Percentiles rank a stretch among this genome's conserved stretches.
Evolutionary conservation across 2,888 invertebrate genomes (phyloP).

Genomic region (Ectobius pallidus): DNA sequence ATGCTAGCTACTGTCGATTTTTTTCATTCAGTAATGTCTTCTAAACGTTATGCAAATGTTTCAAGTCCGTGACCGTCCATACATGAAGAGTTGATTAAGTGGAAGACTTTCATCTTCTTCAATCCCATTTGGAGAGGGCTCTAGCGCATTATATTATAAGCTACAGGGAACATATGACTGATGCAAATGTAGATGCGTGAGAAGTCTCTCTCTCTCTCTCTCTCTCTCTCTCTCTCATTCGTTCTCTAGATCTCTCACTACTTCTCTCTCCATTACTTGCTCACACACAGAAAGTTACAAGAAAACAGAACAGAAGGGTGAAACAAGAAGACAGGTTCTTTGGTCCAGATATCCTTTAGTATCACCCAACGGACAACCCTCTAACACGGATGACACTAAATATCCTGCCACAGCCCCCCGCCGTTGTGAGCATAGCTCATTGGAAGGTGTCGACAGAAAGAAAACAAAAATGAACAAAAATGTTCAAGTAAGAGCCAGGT

Average conservation of each 20-base stretch:
- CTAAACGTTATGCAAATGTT: slow-evolving; percentile 42
- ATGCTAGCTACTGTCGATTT: no score
- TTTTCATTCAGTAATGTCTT: slow-evolving; percentile 29
- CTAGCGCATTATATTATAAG: slow-evolving; percentile 26
- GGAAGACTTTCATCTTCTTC: slow-evolving; percentile 37
- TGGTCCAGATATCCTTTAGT: slow-evolving; percentile 16
- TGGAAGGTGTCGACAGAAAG: slow-evolving; percentile 19
- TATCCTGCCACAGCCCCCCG: background rate
- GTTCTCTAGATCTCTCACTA: no score
- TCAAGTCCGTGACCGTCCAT: slow-evolving; percentile 40
- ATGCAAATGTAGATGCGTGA: slow-evolving; percentile 26
- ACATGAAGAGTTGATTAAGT: slow-evolving; percentile 42
- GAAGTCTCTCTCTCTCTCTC: no score
- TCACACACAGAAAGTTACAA: no score
- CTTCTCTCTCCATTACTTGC: no score
- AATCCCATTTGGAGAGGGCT: slow-evolving; percentile 36
- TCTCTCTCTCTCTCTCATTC: no score
- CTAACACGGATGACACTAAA: background rate
- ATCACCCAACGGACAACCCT: slow-evolving; percentile 10
- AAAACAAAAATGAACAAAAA: slow-evolving; percentile 18
- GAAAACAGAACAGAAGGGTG: background rate
- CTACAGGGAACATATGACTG: slow-evolving; percentile 19
- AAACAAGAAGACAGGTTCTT: slow-evolving; percentile 17
- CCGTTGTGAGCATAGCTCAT: background rate
- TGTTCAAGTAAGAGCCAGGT: slow-evolving; percentile 13